A percentile compares a stretch with the other conserved stretches of the same genome.
Conservation (phyloP, 2,888 invertebrate species). For the Hyppa rectilinea region DNA sequence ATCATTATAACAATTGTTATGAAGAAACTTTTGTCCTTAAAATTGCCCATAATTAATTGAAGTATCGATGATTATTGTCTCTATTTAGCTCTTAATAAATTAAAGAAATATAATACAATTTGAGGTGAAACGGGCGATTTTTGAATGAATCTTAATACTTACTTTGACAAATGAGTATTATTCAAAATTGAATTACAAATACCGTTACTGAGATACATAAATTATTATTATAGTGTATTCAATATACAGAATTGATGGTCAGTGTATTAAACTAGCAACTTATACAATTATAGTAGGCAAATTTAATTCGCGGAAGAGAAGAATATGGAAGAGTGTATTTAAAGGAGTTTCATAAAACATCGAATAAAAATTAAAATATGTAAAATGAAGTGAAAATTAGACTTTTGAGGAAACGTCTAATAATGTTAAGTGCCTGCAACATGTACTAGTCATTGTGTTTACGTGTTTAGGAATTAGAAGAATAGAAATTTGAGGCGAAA, state of each 20-base stretch:
- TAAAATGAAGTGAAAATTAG: slow-evolving; percentile 2
- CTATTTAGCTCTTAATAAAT: neutral
- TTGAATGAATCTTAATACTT: neutral
- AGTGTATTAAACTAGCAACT: neutral
- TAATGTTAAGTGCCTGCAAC: slow-evolving; percentile 48
- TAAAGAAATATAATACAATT: neutral
- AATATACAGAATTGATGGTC: neutral
- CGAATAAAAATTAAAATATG: neutral
- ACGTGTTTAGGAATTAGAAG: slow-evolving; percentile 54
- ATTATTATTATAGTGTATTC: slow-evolving; percentile 19
- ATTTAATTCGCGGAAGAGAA: slow-evolving; percentile 13
- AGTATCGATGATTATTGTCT: neutral
- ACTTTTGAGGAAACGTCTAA: slow-evolving; percentile 31
- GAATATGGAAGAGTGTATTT: neutral
- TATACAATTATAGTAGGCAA: neutral
- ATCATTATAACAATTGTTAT: neutral
- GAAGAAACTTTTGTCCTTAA: slow-evolving; percentile 13
- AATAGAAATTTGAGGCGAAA: slow-evolving; percentile 48
- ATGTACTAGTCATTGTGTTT: slow-evolving; percentile 70
- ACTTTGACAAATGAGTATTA: neutral
- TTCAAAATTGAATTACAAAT: neutral
- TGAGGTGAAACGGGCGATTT: neutral
- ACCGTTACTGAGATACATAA: slow-evolving; percentile 29
- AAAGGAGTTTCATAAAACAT: slow-evolving; percentile 3
- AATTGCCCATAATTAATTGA: slow-evolving; percentile 15